Evolutionary conservation across 2,888 invertebrate species (phyloP).

Genomic region (Tipula vernalis): DNA sequence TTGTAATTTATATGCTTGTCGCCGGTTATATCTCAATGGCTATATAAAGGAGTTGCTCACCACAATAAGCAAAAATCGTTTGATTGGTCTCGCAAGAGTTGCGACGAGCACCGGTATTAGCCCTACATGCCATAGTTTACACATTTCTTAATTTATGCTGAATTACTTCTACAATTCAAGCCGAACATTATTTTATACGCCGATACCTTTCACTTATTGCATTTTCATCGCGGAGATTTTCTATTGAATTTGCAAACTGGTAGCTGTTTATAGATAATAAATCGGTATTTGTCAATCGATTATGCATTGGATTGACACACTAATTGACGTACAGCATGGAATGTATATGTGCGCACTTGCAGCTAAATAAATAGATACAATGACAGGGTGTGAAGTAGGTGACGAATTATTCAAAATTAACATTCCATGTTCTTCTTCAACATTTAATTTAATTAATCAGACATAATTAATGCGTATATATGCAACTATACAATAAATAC

Average conservation of each 20-base stretch:
- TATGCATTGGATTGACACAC: background rate
- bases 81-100: too few species aligned
- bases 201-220: background rate
- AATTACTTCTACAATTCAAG: background rate
- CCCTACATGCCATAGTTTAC: too few species aligned
- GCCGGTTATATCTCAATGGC: too few species aligned
- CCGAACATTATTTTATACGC: background rate
- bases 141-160: background rate
- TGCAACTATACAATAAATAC: background rate
- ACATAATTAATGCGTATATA: too few species aligned
- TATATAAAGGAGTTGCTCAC: too few species aligned
- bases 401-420: background rate
- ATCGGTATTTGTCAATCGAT: background rate
- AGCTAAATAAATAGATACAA: too few species aligned
- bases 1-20: too few species aligned
- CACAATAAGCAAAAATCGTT: too few species aligned
- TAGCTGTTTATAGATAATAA: background rate
- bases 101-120: too few species aligned
- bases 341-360: background rate
- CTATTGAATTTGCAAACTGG: background rate
- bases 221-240: background rate
- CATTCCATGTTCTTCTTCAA: background rate
- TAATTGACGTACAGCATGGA: background rate
- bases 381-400: background rate
- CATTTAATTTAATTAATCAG: background rate